Evolutionary conservation across 2,113 vertebrate species (phyloP), one percentile per base, ranked within the genome.

Genomic region (Tyrannus savana): DNA sequence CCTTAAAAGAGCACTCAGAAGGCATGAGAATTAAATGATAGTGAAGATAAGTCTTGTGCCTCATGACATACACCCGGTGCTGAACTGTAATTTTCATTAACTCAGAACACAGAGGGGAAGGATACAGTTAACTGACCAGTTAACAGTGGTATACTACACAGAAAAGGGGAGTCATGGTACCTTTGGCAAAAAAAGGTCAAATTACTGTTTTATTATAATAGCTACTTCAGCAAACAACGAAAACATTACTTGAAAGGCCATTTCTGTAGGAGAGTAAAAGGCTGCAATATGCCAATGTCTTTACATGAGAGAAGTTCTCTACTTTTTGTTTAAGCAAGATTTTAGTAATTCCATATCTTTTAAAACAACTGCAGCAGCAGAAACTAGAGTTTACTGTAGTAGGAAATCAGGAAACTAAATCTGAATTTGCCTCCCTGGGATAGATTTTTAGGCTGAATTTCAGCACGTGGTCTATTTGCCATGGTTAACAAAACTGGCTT

Each of bases 371-470:
- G 28, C 42, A 86, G 14, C 35, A 74, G 33, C 22, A 72, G 62
- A 21, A 91, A 33, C 1, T 16, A 53, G 18, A 86, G 72, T 59
- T 84, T 12, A 7, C 30, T 31, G 33, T 37, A 9, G 17, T 63
- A 37, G 30, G 13, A 87, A 68, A 55, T 50, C 6, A 50, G 73
- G 35, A 74, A 69, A 27, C 17, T 7, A 42, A 5, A 10, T 68
- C 14, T 13, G 10, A 67, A 0, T 59, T 66, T 68, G 37, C 8
- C 23, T 53, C 25, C 22, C 2, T 41, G 30, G 14, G 31, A 3
- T 8, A 58, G 0, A 1, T 31, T 46, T 31, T 53, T 30, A 8
- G 30, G 28, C 28, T 68, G 39, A 73, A 22, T 80, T 68, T 84
- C 52, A 71, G 16, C 31, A 35, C 0, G 0, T 33, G 21, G 5